Percentiles rank a stretch among this genome's conserved stretches.
These are phyloP conservation scores for Murina feae DNA, from an alignment of 2,113 vertebrate genomes.

Conservation along the genomic window DNA sequence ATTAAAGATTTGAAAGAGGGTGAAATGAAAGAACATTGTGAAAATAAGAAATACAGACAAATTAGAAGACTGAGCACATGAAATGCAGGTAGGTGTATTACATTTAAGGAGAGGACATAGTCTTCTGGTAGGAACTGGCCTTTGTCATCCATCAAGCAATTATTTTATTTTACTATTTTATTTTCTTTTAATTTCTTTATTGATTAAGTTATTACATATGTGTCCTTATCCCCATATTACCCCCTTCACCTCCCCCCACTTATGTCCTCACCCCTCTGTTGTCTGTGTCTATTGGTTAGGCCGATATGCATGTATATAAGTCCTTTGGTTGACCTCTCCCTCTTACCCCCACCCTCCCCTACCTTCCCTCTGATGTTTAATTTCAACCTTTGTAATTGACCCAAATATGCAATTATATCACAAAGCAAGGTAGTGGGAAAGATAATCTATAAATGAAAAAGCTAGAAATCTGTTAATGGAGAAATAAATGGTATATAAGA, in stretches of 20 bases:
- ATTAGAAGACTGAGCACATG: not conserved
- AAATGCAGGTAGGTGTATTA: not conserved
- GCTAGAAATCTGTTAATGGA: not conserved
- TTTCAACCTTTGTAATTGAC: not conserved
- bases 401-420: not conserved
- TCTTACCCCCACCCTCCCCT: no score
- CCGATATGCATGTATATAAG: no score
- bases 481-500: not conserved
- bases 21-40: not conserved
- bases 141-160: not conserved
- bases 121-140: not conserved
- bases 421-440: not conserved
- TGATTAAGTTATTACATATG: no score
- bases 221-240: no score
- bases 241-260: no score
- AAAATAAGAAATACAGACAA: not conserved
- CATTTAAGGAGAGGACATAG: not conserved
- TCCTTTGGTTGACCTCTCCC: no score
- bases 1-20: not conserved
- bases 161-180: no score
- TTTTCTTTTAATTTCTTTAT: no score
- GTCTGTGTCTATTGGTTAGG: no score
- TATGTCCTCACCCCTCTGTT: no score
- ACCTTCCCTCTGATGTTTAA: no score
- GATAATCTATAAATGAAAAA: not conserved